Conservation (phyloP, 2,888 invertebrate genomes). For the Argyresthia albistria region DNA sequence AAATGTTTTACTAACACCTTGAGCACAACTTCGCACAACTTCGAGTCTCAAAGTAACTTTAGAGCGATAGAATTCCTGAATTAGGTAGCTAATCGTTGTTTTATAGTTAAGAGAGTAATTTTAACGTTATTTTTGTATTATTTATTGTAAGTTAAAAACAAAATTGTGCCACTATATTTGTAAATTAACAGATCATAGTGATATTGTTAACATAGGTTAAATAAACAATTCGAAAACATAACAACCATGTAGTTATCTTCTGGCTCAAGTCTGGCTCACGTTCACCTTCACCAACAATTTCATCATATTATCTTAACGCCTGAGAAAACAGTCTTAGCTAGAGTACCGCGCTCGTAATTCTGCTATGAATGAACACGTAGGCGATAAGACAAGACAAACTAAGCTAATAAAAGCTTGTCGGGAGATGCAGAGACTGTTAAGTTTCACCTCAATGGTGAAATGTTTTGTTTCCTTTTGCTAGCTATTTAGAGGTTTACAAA, state of each 20-base stretch:
- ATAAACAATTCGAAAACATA: conserved; percentile 15
- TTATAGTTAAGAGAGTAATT: conserved; percentile 43
- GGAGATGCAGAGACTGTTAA: too few species aligned
- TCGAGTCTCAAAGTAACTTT: conserved; percentile 7
- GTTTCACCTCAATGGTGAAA: too few species aligned
- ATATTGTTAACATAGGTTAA: conserved; percentile 44
- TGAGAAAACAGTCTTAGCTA: background rate
- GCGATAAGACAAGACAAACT: too few species aligned
- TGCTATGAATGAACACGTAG: too few species aligned
- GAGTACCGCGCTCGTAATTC: background rate
- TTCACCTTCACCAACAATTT: too few species aligned
- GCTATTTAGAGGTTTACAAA: too few species aligned
- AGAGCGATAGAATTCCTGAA: background rate
- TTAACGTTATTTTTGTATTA: conserved; percentile 66
- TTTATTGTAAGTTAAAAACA: conserved; percentile 63
- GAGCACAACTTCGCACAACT: conserved; percentile 30
- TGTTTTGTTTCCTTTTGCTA: background rate
- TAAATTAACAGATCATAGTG: conserved; percentile 67
- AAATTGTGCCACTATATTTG: conserved; percentile 25
- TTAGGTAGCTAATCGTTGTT: conserved; percentile 49
- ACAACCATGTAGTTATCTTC: too few species aligned
- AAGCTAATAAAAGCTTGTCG: too few species aligned
- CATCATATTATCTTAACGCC: background rate
- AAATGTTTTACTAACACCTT: background rate
- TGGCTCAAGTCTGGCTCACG: too few species aligned